Evolutionary conservation across 2,113 vertebrate species (phyloP), one percentile per base, ranked within the genome.

Genomic region (Platycercus adscitus): DNA sequence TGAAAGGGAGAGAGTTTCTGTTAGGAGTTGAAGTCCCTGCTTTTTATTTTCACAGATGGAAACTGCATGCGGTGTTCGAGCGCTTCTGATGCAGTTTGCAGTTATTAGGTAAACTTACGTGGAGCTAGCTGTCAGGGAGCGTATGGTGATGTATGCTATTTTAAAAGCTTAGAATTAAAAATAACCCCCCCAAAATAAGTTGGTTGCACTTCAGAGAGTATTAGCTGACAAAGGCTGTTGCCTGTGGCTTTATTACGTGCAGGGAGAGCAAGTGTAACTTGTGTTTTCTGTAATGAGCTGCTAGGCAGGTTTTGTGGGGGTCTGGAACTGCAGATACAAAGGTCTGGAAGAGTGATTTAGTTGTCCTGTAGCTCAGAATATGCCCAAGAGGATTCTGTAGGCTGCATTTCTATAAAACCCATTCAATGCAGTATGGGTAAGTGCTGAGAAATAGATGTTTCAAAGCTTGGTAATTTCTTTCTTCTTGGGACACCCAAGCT

Each of bases 401-500:
- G 17, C 14, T 81, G 44, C 7, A 4, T 39, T 44, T 64, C 16
- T 28, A 2, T 7, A 7, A 37, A 85, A 56, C 9, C 10, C 6
- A 2, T 2, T 72, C 8, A 21, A 3, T 9, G 9, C 10, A 17
- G 1, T 37, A 35, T 39, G 29, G 0, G 37, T 28, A 21, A 20
- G 21, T 20, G 9, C 9, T 55, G 7, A 26, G 41, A 23, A 76
- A 13, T 6, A 1, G 8, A 3, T 11, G 19, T 28, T 47, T 24
- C 0, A 3, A 24, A 82, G 13, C 7, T 14, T 79, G 3, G 8
- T 33, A 3, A 15, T 13, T 43, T 61, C 5, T 68, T 53, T 15
- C 2, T 29, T 49, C 6, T 20, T 56, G 2, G 2, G 60, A 21
- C 1, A n/a, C 4, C 5, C 8, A 39, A 63, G 8, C 4, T 1